Conservation (phyloP, 2,888 invertebrate genomes). For the Apodemia duryi region DNA sequence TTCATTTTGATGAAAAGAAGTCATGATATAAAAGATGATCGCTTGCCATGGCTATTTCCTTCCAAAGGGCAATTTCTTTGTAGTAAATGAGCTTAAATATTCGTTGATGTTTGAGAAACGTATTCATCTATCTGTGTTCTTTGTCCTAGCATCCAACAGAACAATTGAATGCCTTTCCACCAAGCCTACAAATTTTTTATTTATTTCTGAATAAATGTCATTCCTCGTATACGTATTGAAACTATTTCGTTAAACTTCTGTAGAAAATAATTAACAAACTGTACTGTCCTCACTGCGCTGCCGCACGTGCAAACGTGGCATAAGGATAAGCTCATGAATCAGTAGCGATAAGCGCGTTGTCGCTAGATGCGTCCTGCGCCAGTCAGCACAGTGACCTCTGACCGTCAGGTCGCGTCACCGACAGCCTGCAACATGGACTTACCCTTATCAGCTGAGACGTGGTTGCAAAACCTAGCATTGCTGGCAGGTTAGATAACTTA, state of each 20-base stretch:
- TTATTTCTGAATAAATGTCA: background rate
- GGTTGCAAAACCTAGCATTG: slow-evolving; percentile 55
- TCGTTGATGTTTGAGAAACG: no score
- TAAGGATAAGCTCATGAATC: slow-evolving; percentile 42
- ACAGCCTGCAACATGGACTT: slow-evolving; percentile 41
- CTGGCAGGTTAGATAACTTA: slow-evolving; percentile 41
- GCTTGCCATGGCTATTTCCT: no score
- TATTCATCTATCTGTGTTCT: no score
- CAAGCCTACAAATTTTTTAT: no score
- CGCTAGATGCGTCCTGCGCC: slow-evolving; percentile 36
- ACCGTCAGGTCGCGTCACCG: slow-evolving; percentile 48
- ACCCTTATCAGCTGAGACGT: slow-evolving; percentile 41
- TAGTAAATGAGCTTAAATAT: no score
- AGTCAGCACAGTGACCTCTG: slow-evolving; percentile 62
- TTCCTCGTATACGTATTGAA: background rate
- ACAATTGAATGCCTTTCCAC: no score
- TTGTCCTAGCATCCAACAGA: no score
- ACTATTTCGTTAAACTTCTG: background rate
- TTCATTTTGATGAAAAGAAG: no score
- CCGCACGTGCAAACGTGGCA: slow-evolving; percentile 9
- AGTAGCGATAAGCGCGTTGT: slow-evolving; percentile 44
- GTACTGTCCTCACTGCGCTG: slow-evolving; percentile 4
- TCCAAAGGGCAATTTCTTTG: no score
- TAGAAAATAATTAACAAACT: background rate
- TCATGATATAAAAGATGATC: no score